Conservation (phyloP, 1,140 invertebrate species). For the Nilaparvata lugens region DNA sequence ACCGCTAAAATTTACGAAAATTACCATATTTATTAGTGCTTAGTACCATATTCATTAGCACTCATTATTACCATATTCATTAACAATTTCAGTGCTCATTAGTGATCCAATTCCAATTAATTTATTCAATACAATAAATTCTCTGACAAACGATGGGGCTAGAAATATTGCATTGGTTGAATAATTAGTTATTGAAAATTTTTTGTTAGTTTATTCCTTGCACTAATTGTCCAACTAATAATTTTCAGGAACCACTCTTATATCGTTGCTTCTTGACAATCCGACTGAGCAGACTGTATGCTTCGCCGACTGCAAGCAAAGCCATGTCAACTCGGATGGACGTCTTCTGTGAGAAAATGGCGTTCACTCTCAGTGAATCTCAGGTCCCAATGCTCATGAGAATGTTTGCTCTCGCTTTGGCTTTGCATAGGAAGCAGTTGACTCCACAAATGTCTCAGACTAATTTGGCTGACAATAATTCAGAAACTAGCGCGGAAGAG, state of each 20-base stretch:
- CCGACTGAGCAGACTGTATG: constrained; percentile 54
- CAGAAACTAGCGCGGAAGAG: not conserved
- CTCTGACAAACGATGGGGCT: not conserved
- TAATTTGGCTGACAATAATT: not conserved
- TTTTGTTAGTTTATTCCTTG: too few species aligned
- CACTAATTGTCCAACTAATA: too few species aligned
- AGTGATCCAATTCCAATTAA: too few species aligned
- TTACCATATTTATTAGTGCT: too few species aligned
- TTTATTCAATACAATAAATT: too few species aligned
- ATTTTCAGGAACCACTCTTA: constrained; percentile 66
- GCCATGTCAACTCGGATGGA: constrained; percentile 58
- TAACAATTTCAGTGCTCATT: too few species aligned
- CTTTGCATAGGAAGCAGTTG: constrained; percentile 8
- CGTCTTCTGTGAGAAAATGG: constrained; percentile 55
- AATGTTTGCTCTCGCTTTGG: constrained; percentile 15
- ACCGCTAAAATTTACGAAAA: too few species aligned
- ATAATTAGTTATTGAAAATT: not conserved
- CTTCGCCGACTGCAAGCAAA: constrained; percentile 46
- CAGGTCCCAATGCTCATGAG: constrained; percentile 27
- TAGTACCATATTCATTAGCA: too few species aligned
- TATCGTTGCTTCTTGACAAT: constrained; percentile 72
- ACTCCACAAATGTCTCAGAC: not conserved
- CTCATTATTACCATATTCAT: too few species aligned
- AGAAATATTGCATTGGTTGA: constrained; percentile 13
- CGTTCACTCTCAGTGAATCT: constrained; percentile 42